A percentile compares a stretch with the other conserved stretches of the same genome.
phyloP scores from a whole-genome alignment of 2,888 invertebrate genomes.

The Cheilosia soror region DNA sequence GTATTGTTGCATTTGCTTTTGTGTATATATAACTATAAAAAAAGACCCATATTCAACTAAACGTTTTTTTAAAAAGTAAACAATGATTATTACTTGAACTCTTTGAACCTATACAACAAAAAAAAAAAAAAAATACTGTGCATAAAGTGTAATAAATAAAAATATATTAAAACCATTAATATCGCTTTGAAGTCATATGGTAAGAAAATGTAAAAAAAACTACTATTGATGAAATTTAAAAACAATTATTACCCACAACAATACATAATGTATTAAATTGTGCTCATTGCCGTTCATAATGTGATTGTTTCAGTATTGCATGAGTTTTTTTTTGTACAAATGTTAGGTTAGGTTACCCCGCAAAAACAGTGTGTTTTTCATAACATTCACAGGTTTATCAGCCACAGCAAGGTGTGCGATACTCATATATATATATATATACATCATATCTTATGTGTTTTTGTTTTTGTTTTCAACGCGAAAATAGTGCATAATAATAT shows the following conservation, averaged over 20 bases:
- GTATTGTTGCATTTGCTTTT: not conserved
- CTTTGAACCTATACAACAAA: not conserved
- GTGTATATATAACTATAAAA: not conserved
- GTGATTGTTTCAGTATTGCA: not conserved
- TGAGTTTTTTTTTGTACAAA: not conserved
- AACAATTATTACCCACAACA: not conserved
- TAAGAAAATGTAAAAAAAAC: not conserved
- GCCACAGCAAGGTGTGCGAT: not conserved
- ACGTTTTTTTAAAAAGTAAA: conserved; percentile 12
- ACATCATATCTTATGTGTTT: not conserved
- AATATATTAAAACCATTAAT: not conserved
- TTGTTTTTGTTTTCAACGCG: conserved; percentile 2
- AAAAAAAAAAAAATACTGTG: not conserved
- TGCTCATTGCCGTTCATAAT: not conserved
- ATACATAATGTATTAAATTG: not conserved
- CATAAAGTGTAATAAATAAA: not conserved
- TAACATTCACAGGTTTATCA: not conserved
- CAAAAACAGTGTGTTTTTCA: conserved; percentile 4
- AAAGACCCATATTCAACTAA: not conserved
- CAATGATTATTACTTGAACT: conserved; percentile 12
- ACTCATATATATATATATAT: not conserved
- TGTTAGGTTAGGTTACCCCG: conserved; percentile 1
- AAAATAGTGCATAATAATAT: not conserved
- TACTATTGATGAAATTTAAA: not conserved
- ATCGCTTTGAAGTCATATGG: conserved; percentile 1